Evolutionary conservation across 2,113 vertebrate species (phyloP), one percentile per base, ranked within the genome.

Genomic region (Syngnathus scovelli): DNA sequence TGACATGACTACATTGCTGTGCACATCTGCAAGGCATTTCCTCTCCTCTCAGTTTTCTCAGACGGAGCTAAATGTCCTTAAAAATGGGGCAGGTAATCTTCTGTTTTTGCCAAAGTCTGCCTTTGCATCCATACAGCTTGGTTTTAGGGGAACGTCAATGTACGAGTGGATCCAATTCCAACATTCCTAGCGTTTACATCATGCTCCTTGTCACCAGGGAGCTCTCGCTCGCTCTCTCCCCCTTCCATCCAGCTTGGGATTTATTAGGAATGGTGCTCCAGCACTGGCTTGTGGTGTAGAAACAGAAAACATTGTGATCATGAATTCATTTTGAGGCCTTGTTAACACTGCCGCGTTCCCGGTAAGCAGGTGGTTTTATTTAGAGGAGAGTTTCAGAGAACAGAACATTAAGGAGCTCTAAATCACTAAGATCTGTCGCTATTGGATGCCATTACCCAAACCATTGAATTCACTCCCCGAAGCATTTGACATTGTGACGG

Each of bases 11-110:
- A 43, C 75, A 76, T 65, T 63, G 38, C 72, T 77, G 71, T 70
- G 67, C 75, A 87, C 86, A 86, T 86, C 86, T 89, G 86, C n/a
- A 78, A 86, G 52, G 62, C 80, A 86, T 87, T 89, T 86, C 54
- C 70, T 77, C 52, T 41, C 41, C 19, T 62, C 65, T 71, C 64
- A 61, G 61, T 56, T 33, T 66, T 41, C 61, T 75, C 78, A 38
- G 18, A 38, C 7, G 1, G 8, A 11, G 36, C 16, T 2, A 38
- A 21, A 61, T n/a, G 37, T 61, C 19, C 36, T 43, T 39, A 2
- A 36, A 56, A 56, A 16, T 61, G 78, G 72, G 76, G 69, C 79
- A 82, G 79, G 79, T 81, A 72, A 44, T 36, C 65, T 65, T 4
- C 61, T 15, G 61, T 63, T 43, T 64, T 64, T 70, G 63, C 74